Base-by-base conservation (phyloP, 2,888 invertebrate genomes). In the Phyllotreta cruciferae region DNA sequence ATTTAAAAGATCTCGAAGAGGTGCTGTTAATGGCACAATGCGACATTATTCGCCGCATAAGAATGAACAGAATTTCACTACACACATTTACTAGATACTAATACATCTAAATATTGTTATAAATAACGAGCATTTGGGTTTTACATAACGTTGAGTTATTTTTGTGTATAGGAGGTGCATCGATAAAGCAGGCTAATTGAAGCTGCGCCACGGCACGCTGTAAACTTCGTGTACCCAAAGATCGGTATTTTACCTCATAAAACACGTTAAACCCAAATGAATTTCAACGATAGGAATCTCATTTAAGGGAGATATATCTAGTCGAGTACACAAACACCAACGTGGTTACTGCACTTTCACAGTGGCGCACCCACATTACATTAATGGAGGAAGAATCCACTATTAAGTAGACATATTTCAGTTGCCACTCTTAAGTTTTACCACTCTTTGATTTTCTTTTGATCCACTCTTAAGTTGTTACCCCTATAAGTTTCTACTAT, bases 261-360 rank as follows among this genome's bases (percentile, higher is more conserved):
- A 58, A 50, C 58, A 58, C 58, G 58, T 50, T 36, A 34, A 42
- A 42, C 52, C 58, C 50, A 58, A 58, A 58, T 58, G 58, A 58
- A 50, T 58, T 58, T 50, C 50, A 58, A 24, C 41, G 58, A 58
- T 58, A 52, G 41, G 58, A 58, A 58, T 58, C 58, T 58, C n/a
- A 58, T 58, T 42, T 24, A 24, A 41, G 42, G 41, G 52, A 50
- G 50, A 58, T 58, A 58, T 58, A 58, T 58, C 58, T 50, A 39
- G 58, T 13, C 8, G 41, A 58, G 58, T 34, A 24, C 24, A 24
- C 35, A 58, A 58, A 49, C 9, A 36, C 58, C 34, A 42, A 38
- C 49, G 13, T 42, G 36, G 50, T 39, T 50, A 35, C n/a, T 10
- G 13, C 10, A 42, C 24, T 24, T 13, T 11, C 10, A 7, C 57